Percentiles rank a stretch among this genome's conserved stretches.
Evolutionary conservation across 2,113 vertebrate species (phyloP).

Genomic region (Delphinus delphis): DNA sequence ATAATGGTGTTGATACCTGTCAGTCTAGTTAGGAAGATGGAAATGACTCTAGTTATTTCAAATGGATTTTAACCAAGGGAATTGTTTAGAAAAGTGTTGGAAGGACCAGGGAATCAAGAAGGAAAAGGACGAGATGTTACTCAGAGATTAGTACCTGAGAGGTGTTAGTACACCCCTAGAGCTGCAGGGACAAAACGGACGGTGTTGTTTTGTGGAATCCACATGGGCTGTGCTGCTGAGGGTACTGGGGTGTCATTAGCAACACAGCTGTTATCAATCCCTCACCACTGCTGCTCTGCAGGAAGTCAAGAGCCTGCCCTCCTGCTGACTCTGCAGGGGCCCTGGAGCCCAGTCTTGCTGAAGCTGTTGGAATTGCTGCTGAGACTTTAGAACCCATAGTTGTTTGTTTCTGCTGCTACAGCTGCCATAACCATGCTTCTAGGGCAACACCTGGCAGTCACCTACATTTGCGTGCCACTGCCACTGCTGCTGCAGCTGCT

Average conservation of each 20-base stretch:
- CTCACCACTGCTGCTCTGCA: not conserved
- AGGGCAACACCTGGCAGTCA: not conserved
- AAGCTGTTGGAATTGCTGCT: not conserved
- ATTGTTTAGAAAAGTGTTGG: not conserved
- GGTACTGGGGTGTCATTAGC: too few relatives aligned
- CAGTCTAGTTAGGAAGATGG: not conserved
- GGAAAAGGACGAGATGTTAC: not conserved
- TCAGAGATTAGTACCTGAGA: not conserved
- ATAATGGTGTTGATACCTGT: not conserved
- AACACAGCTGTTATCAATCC: not conserved
- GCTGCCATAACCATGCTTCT: not conserved
- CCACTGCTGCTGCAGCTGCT: not conserved
- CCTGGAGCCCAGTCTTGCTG: not conserved
- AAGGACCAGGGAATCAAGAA: not conserved
- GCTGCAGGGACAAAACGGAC: not conserved
- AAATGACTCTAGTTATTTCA: not conserved
- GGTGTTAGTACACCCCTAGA: not conserved
- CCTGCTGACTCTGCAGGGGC: not conserved
- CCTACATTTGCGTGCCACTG: not conserved
- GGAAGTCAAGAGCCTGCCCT: not conserved
- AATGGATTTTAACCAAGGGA: not conserved
- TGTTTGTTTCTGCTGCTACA: not conserved
- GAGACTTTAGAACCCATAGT: not conserved
- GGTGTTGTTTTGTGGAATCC: not conserved
- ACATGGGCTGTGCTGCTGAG: not conserved